A percentile compares a stretch with the other conserved stretches of the same genome.
Conservation (phyloP, 2,888 invertebrate genomes). For the Platynereis dumerilii region DNA sequence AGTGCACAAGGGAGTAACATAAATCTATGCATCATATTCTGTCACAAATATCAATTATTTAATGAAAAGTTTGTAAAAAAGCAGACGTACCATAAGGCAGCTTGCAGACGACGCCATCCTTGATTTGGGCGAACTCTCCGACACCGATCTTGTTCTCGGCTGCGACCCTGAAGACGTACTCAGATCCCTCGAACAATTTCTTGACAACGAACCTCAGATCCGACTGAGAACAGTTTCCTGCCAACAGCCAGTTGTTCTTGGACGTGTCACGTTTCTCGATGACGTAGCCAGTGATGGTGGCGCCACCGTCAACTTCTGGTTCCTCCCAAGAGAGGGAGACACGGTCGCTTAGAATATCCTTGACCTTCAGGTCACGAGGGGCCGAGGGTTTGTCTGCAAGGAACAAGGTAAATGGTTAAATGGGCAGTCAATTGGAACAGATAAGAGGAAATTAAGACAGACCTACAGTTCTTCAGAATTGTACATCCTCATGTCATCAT, state of each 20-base stretch:
- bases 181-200: conserved; percentile 49
- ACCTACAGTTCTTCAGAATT: no score
- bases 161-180: conserved; percentile 59
- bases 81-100: conserved; percentile 35
- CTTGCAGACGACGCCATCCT: conserved; percentile 33
- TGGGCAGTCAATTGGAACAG: no score
- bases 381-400: conserved; percentile 45
- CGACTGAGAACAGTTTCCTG: not conserved
- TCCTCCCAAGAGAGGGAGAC: conserved; percentile 49
- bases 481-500: no score
- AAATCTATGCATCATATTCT: no score
- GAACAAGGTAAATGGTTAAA: not conserved
- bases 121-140: conserved; percentile 38
- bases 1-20: no score
- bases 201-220: conserved; percentile 17
- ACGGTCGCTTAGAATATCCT: conserved; percentile 49
- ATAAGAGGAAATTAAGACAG: no score
- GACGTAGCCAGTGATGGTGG: conserved; percentile 63
- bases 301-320: conserved; percentile 54
- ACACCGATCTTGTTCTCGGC: conserved; percentile 58
- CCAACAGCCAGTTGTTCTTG: conserved; percentile 44
- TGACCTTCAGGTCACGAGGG: conserved; percentile 48
- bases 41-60: no score
- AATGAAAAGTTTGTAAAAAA: no score
- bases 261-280: conserved; percentile 78